Conservation (phyloP, 1,140 invertebrate genomes). For the Rhizoglyphus robini region DNA sequence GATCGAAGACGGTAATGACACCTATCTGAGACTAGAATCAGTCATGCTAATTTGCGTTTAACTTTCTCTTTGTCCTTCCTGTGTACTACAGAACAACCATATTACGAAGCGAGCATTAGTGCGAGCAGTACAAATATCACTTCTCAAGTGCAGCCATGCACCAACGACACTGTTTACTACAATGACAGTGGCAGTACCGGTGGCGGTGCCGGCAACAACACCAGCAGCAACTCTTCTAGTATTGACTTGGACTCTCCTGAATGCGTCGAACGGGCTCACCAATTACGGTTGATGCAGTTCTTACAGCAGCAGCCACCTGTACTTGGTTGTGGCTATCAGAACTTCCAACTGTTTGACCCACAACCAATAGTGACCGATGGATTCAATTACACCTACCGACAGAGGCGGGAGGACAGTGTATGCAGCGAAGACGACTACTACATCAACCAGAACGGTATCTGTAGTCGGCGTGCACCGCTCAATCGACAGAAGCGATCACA, state of each 20-base stretch:
- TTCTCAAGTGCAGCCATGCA: not conserved
- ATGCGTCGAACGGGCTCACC: not conserved
- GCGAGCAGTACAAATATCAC: no score
- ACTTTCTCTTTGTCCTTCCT: no score
- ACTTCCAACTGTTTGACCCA: not conserved
- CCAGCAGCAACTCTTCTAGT: no score
- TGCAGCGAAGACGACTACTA: not conserved
- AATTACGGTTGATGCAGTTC: not conserved
- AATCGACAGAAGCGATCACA: not conserved
- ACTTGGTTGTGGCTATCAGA: not conserved
- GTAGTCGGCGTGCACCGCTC: not conserved
- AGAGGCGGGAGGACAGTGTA: not conserved
- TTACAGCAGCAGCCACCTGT: not conserved
- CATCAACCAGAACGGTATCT: not conserved
- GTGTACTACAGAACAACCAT: no score
- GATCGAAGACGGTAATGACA: no score
- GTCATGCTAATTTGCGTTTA: no score
- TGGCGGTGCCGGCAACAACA: no score
- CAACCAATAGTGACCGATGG: not conserved
- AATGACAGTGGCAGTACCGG: no score
- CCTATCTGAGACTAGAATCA: no score
- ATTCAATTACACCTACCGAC: not conserved
- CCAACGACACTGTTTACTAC: not conserved
- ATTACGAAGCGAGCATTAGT: no score
- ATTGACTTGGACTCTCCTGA: not conserved